Percentiles rank a stretch among this genome's conserved stretches.
Evolutionary conservation across 2,888 invertebrate genomes (phyloP).

Genomic region (Troglohyphantes excavatus): DNA sequence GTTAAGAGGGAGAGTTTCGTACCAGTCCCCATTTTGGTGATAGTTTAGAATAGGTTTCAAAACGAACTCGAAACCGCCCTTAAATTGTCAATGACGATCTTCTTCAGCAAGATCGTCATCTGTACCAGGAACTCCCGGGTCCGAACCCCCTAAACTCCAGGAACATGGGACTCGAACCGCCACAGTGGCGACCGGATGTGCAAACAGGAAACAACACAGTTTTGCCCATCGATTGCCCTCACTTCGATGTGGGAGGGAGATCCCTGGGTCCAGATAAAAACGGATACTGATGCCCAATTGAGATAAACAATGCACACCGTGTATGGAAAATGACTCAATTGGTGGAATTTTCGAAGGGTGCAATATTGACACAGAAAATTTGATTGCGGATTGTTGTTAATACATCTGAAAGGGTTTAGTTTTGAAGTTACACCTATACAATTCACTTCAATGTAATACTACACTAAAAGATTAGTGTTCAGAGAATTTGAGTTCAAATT

Average conservation of each 20-base stretch:
- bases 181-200: conserved; percentile 13
- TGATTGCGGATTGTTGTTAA: no score
- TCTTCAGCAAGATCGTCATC: background rate
- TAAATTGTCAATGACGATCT: background rate
- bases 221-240: background rate
- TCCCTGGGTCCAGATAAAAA: background rate
- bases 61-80: no score
- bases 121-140: background rate
- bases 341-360: no score
- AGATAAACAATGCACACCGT: background rate
- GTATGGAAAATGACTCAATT: background rate
- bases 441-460: no score
- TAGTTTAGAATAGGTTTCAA: background rate
- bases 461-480: no score
- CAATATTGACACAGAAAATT: no score
- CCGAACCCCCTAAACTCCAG: background rate
- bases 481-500: no score
- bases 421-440: no score
- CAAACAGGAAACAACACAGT: conserved; percentile 31
- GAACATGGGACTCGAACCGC: background rate
- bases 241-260: background rate
- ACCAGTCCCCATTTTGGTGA: background rate
- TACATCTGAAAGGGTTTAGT: no score
- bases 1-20: no score
- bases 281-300: background rate